Percentiles rank a stretch among this genome's conserved stretches.
phyloP scores from a whole-genome alignment of 2,888 invertebrate species.

The Conchocele bisecta region DNA sequence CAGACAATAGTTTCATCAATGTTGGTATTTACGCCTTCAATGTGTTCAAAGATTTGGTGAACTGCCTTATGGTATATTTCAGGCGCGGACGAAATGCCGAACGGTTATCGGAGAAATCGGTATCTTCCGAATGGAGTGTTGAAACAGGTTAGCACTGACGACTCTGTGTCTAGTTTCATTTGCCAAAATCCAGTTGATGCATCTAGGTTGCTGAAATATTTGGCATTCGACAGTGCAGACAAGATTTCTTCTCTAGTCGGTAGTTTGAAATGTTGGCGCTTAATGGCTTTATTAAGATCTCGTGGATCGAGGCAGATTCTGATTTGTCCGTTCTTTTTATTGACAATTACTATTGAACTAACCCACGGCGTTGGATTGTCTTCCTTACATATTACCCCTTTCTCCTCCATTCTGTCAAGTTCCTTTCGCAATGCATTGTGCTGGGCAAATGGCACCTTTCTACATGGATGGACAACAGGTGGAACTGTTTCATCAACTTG shows the following conservation, averaged over 20 bases:
- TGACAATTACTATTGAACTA: conserved; percentile 47
- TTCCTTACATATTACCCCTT: conserved; percentile 49
- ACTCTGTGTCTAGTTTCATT: conserved; percentile 42
- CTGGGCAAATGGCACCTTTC: conserved; percentile 41
- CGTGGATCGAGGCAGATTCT: conserved; percentile 41
- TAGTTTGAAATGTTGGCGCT: conserved; percentile 42
- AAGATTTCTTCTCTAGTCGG: conserved; percentile 49
- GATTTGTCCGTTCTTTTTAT: conserved; percentile 33
- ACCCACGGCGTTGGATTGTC: conserved; percentile 60
- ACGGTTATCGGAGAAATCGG: conserved; percentile 38
- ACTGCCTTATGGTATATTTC: conserved; percentile 26
- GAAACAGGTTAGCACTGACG: conserved; percentile 45
- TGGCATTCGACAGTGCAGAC: conserved; percentile 37
- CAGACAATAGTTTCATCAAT: conserved; percentile 41
- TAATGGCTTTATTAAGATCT: conserved; percentile 47
- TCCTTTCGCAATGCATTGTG: conserved; percentile 35
- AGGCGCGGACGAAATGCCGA: conserved; percentile 48
- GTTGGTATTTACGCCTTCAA: conserved; percentile 10
- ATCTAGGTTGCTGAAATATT: conserved; percentile 52
- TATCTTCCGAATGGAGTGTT: conserved; percentile 54
- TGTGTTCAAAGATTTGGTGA: conserved; percentile 10
- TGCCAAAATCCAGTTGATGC: conserved; percentile 57
- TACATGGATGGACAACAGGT: conserved; percentile 44
- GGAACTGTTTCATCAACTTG: conserved; percentile 24
- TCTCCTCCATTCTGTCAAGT: conserved; percentile 40